Evolutionary conservation across 2,113 vertebrate species (phyloP).

Genomic region (Xiphophorus maculatus): DNA sequence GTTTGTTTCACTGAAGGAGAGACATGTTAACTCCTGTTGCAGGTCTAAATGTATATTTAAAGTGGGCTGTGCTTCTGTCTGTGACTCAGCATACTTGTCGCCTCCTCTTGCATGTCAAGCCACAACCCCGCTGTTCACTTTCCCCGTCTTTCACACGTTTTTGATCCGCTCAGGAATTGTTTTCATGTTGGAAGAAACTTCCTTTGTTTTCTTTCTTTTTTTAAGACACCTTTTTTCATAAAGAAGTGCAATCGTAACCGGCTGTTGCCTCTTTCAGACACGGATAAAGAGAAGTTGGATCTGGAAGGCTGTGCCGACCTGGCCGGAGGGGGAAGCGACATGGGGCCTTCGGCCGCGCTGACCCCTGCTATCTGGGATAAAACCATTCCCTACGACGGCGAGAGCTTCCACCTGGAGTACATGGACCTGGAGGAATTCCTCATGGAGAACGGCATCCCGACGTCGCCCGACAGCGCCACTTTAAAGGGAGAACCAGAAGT

Average conservation of each 20-base stretch:
- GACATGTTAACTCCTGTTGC: background rate
- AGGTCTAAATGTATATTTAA: too few relatives aligned
- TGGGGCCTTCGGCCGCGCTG: constrained; percentile 90
- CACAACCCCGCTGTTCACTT: too few relatives aligned
- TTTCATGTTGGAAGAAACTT: too few relatives aligned
- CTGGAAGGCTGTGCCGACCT: constrained; percentile 48
- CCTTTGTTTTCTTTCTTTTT: too few relatives aligned
- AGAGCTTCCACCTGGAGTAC: constrained; percentile 96
- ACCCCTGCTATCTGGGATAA: constrained; percentile 97
- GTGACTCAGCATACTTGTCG: too few relatives aligned
- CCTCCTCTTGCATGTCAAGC: too few relatives aligned
- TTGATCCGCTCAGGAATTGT: too few relatives aligned
- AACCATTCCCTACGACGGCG: constrained; percentile 92
- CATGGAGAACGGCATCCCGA: constrained; percentile 91
- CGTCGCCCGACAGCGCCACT: constrained; percentile 66
- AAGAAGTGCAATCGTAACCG: background rate
- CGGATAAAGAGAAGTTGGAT: constrained; percentile 76
- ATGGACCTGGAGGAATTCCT: constrained; percentile 99
- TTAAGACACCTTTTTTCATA: too few relatives aligned
- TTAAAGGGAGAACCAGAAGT: constrained; percentile 38
- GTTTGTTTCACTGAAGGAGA: background rate
- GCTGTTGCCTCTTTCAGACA: constrained; percentile 62
- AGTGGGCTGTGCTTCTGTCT: too few relatives aligned
- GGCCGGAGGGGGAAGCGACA: constrained; percentile 59
- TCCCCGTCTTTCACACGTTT: too few relatives aligned